Evolutionary conservation across 1,140 invertebrate genomes (phyloP), one percentile per base, ranked within the genome.

Genomic region (Pogonognathellus flavescens): DNA sequence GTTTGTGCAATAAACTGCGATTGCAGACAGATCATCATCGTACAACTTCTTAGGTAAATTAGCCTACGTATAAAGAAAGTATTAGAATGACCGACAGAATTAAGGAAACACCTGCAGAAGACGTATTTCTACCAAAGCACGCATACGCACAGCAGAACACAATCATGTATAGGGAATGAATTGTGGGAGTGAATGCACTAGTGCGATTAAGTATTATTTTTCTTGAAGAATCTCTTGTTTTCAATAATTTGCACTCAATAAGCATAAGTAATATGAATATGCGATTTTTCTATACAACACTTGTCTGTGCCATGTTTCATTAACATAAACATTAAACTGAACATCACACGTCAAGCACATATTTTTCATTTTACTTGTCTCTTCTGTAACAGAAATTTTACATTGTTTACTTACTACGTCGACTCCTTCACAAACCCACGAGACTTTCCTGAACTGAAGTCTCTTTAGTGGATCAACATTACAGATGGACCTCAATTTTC

Each of bases 401-500:
- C 9, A 10, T 49, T 14, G 25, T 76, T 50, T 18, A 20, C 8
- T 11, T 76, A 50, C 41, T 41, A n/a, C 11, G n/a, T n/a, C n/a
- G 11, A 57, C 53, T 57, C 11, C 11, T 57, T 57, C 53, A 57
- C 11, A 57, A 57, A 57, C n/a, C 2, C 11, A 10, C 2, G 53
- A 57, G 11, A 57, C 53, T 14, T 57, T 57, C n/a, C 41, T 31
- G 70, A n/a, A n/a, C n/a, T 76, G 41, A 76, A 76, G 70, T 49
- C 70, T 76, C 41, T 13, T 4, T n/a, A 14, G 41, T 49, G 70
- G 49, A 76, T 76, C 31, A 76, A 76, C 70, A 31, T 49, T 76
- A 50, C 16, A 11, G 70, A 76, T 50, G 49, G 70, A 76, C 70
- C 70, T 76, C 70, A 76, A 76, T 76, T 76, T 76, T 76, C 70